phyloP scores from a whole-genome alignment of 2,797 vertebrate species.

The Myotis findleyi region DNA sequence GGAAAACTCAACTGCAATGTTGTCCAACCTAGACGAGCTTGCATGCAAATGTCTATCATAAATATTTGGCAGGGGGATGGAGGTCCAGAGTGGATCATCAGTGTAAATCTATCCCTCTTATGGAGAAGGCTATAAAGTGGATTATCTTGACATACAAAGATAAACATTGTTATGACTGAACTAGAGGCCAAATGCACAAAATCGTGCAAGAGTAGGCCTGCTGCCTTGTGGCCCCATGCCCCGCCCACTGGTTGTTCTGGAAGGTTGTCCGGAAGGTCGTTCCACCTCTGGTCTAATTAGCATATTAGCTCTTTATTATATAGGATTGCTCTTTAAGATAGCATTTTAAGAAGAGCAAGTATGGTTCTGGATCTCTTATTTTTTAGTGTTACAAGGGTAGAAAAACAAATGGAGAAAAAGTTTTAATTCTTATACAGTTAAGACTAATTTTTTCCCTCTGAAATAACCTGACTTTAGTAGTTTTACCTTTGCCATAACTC shows the following conservation, averaged over 20 bases:
- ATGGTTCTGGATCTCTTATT: neutral
- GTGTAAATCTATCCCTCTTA: neutral
- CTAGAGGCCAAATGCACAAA: too few relatives aligned
- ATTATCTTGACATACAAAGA: neutral
- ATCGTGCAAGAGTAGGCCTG: too few relatives aligned
- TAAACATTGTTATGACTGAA: neutral
- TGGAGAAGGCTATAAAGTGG: neutral
- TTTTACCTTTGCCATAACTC: neutral
- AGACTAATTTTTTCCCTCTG: neutral
- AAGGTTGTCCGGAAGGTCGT: too few relatives aligned
- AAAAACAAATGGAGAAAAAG: conserved; percentile 14
- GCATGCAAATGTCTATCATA: neutral
- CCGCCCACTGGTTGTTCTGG: too few relatives aligned
- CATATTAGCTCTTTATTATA: too few relatives aligned
- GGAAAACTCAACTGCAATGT: neutral
- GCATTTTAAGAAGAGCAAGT: neutral
- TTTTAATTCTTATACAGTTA: neutral
- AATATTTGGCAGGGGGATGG: neutral
- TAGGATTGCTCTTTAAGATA: neutral
- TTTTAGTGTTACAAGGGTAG: neutral
- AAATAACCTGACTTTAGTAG: neutral
- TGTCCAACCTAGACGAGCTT: neutral
- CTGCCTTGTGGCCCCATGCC: too few relatives aligned
- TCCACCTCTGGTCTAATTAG: too few relatives aligned
- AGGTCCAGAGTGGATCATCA: neutral